These are phyloP conservation scores for Streptopelia turtur DNA, from an alignment of 2,797 vertebrate genomes.

Conservation along the genomic window DNA sequence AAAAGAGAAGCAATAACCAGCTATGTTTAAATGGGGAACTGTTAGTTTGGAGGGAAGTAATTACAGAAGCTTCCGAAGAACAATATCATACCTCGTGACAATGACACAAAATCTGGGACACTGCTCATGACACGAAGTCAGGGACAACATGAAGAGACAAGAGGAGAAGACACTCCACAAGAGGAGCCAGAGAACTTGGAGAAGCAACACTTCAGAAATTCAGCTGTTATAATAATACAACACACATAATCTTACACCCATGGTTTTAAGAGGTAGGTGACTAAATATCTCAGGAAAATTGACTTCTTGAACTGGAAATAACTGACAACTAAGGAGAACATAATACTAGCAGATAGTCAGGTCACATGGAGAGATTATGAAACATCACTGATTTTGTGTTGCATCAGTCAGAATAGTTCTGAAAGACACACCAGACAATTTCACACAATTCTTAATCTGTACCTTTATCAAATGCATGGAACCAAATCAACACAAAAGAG, in stretches of 20 bases:
- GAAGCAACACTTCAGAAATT: background rate
- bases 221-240: background rate
- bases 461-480: background rate
- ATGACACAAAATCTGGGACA: background rate
- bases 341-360: background rate
- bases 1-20: background rate
- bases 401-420: background rate
- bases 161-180: background rate
- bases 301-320: background rate
- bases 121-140: background rate
- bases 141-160: background rate
- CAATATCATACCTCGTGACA: background rate
- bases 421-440: background rate
- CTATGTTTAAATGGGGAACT: background rate
- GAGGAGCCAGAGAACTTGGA: background rate
- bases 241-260: accelerated
- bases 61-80: background rate
- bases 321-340: background rate
- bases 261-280: background rate
- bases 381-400: background rate
- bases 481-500: background rate
- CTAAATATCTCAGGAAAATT: background rate
- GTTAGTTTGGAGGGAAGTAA: background rate
- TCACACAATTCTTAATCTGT: background rate
- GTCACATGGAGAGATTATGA: background rate